phyloP scores from a whole-genome alignment of 2,888 invertebrate genomes.

The Drosophila robusta region DNA sequence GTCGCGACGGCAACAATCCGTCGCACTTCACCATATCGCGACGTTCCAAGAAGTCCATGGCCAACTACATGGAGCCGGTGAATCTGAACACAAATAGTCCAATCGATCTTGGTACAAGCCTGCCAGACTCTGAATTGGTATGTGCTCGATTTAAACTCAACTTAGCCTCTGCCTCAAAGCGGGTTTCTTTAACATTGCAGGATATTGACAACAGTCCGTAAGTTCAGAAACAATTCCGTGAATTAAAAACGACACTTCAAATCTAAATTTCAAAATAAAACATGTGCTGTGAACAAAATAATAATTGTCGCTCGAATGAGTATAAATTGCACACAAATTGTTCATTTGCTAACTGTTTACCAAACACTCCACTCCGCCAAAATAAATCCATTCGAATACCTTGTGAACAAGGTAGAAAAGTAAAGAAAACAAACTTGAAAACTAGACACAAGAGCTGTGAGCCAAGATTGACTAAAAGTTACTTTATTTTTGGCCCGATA shows the following conservation, averaged over 20 bases:
- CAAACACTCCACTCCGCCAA: neutral
- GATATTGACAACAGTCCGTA: neutral
- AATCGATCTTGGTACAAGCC: neutral
- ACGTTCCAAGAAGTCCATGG: neutral
- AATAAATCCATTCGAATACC: neutral
- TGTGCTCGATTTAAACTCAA: neutral
- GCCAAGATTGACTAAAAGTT: too few relatives aligned
- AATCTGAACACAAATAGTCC: neutral
- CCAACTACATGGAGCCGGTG: neutral
- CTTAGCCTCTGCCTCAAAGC: too few relatives aligned
- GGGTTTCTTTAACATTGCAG: neutral
- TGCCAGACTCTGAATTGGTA: neutral
- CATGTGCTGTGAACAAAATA: conserved; percentile 85
- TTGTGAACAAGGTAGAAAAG: neutral
- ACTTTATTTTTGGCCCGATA: too few relatives aligned
- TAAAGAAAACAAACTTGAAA: too few relatives aligned
- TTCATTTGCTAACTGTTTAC: too few relatives aligned
- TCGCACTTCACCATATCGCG: conserved; percentile 5
- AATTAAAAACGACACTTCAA: neutral
- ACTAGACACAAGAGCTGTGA: too few relatives aligned
- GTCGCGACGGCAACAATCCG: conserved; percentile 5
- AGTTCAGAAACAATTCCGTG: neutral
- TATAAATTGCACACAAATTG: too few relatives aligned
- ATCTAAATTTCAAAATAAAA: neutral
- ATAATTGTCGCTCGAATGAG: too few relatives aligned